Evolutionary conservation across 1,140 invertebrate species (phyloP).

Genomic region (Aphidius ervi): DNA sequence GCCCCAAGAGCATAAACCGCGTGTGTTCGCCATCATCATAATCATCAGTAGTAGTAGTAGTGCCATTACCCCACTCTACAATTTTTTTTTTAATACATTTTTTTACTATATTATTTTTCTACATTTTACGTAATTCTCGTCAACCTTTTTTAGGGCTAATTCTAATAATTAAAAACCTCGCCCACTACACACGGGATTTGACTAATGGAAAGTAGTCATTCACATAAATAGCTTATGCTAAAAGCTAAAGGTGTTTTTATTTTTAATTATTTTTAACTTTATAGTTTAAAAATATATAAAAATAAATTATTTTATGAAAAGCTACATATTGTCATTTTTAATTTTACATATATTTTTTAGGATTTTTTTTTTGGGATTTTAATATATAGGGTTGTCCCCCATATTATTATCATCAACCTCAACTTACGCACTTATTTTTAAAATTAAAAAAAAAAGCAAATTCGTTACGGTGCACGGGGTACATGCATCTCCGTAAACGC

Average conservation of each 20-base stretch:
- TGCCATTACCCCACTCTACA: slow-evolving; percentile 13
- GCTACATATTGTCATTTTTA: no score
- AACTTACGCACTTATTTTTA: background rate
- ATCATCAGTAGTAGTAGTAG: slow-evolving; percentile 25
- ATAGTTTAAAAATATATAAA: no score
- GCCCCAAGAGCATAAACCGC: slow-evolving; percentile 24
- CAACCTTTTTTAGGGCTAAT: slow-evolving; percentile 25
- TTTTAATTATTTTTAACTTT: no score
- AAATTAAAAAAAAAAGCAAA: slow-evolving; percentile 29
- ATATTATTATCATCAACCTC: no score
- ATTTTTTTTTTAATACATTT: background rate
- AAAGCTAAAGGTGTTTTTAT: no score
- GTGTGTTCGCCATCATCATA: slow-evolving; percentile 18
- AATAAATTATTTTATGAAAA: no score
- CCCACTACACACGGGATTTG: background rate
- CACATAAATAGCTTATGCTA: no score
- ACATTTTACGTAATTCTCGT: slow-evolving; percentile 24
- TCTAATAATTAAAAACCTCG: slow-evolving; percentile 30
- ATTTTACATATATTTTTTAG: no score
- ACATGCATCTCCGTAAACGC: slow-evolving; percentile 25
- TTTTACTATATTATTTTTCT: slow-evolving; percentile 14
- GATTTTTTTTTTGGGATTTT: no score
- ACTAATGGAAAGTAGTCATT: background rate
- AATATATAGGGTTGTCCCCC: no score
- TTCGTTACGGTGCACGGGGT: slow-evolving; percentile 34